These are phyloP conservation scores for Oxytorus armatus DNA, from an alignment of 2,888 invertebrate species.

Conservation along the genomic window DNA sequence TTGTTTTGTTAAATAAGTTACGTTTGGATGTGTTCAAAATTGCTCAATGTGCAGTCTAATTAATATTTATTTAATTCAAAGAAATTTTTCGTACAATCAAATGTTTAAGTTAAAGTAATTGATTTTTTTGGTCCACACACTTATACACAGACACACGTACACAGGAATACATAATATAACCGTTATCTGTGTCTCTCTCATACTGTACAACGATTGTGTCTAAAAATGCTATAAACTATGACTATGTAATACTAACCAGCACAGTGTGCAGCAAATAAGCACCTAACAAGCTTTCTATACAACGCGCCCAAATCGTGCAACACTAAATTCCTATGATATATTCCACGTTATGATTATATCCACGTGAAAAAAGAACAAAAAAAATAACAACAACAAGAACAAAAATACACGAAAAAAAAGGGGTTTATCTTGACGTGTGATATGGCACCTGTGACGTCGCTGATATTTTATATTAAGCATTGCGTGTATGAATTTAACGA, in stretches of 20 bases:
- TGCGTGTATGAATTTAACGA: conserved; percentile 45
- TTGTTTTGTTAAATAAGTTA: too few species aligned
- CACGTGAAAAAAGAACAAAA: conserved; percentile 24
- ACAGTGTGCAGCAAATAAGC: conserved; percentile 80
- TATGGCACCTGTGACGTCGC: conserved; percentile 69
- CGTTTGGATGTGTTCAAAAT: too few species aligned
- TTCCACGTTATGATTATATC: conserved; percentile 50
- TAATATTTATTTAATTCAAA: too few species aligned
- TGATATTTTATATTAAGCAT: conserved; percentile 54
- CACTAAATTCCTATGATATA: conserved; percentile 55
- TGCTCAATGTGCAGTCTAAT: neutral
- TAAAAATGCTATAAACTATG: conserved; percentile 13
- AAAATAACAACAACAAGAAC: conserved; percentile 25
- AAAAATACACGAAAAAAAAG: conserved; percentile 57
- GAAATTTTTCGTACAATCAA: neutral
- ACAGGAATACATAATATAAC: conserved; percentile 49
- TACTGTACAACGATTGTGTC: conserved; percentile 74
- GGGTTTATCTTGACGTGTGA: conserved; percentile 65
- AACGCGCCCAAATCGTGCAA: conserved; percentile 70
- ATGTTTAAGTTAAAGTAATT: too few species aligned
- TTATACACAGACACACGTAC: conserved; percentile 1
- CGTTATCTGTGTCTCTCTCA: conserved; percentile 63
- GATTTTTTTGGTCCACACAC: neutral
- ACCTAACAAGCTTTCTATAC: conserved; percentile 64
- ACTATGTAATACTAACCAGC: conserved; percentile 68